A percentile compares a stretch with the other conserved stretches of the same genome.
These are phyloP conservation scores for Erebia aethiops DNA, from an alignment of 2,888 invertebrate genomes.

Conservation along the genomic window DNA sequence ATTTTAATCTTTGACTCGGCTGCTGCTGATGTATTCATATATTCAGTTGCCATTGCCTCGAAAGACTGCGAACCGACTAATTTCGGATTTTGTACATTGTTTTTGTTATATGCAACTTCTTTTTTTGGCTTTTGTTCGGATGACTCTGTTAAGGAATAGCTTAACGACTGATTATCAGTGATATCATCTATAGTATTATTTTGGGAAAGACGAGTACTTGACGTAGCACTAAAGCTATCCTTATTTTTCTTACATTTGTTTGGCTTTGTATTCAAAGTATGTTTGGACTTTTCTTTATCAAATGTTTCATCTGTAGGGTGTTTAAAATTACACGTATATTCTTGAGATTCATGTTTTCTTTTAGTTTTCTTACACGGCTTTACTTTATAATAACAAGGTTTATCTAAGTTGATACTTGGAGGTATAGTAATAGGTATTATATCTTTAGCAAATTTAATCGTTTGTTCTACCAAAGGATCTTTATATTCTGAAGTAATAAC, in stretches of 20 bases:
- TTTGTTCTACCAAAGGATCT: slow-evolving; percentile 62
- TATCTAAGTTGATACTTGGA: slow-evolving; percentile 48
- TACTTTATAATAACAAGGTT: slow-evolving; percentile 63
- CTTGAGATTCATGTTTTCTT: slow-evolving; percentile 46
- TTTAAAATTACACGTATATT: slow-evolving; percentile 23
- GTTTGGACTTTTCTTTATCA: slow-evolving; percentile 52
- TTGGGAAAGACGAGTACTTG: slow-evolving; percentile 56
- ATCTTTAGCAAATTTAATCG: slow-evolving; percentile 66
- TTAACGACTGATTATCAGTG: slow-evolving; percentile 64
- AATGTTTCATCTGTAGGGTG: slow-evolving; percentile 43
- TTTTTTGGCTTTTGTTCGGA: slow-evolving; percentile 60
- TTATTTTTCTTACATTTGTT: slow-evolving; percentile 46
- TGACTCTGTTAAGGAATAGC: slow-evolving; percentile 63
- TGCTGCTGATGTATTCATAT: slow-evolving; percentile 49
- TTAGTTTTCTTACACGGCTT: slow-evolving; percentile 57
- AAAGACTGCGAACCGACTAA: slow-evolving; percentile 63
- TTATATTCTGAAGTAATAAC: slow-evolving; percentile 44
- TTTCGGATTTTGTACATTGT: slow-evolving; percentile 46
- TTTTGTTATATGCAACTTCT: slow-evolving; percentile 44
- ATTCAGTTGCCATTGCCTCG: slow-evolving; percentile 65
- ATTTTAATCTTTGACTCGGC: slow-evolving; percentile 66
- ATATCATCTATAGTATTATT: slow-evolving; percentile 67
- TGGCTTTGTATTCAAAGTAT: slow-evolving; percentile 49
- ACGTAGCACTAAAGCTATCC: slow-evolving; percentile 52
- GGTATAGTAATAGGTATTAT: slow-evolving; percentile 67